Base-by-base conservation (phyloP, 2,888 invertebrate species). In the Entomobrya proxima region DNA sequence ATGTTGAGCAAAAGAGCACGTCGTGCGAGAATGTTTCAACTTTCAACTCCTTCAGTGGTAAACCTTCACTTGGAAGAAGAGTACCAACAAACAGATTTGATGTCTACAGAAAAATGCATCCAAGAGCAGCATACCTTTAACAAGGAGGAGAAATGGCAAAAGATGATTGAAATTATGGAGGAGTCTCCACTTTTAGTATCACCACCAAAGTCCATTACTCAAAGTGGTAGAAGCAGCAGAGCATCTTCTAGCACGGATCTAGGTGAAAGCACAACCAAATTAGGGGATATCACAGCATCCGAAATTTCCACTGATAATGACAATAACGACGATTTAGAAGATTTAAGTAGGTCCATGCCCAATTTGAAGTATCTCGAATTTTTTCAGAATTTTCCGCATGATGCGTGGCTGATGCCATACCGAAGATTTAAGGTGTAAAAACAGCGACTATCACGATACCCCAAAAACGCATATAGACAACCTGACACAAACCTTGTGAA, bases 321-420 rank as follows among this genome's bases (percentile, higher is more conserved):
- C 13, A 27, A 64, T 4, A 67, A 67, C 21, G 30, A 61, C 27
- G n/a, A 78, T 67, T 55, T 50, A 44, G 55, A 55, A 15, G 67
- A 50, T 27, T 13, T 87, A 21, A 81, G 64, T 24, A 84, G 81
- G 27, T 87, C 87, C 7, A 80, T 85, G 80, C 84, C 84, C 4
- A 87, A 83, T 52, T 55, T 84, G 30, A 80, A 77, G 40, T 87
- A 85, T 58, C 24, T 78, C 3, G 85, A 77, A 50, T 85, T 87
- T 32, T 87, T 87, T 44, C 58, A 82, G 27, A 87, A 85, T 44
- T 77, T 85, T 24, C 87, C 87, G 0, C 18, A n/a, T 37, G 87
- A 85, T 82, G 85, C 82, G 7, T 87, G 87, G 87, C 69, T 87
- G n/a, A 85, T 81, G 55, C 87, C 87, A 13, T 87, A 87, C 35